Percentiles rank a stretch among this genome's conserved stretches.
These are phyloP conservation scores for Tribolium freemani DNA, from an alignment of 2,888 invertebrate species.

Conservation along the genomic window DNA sequence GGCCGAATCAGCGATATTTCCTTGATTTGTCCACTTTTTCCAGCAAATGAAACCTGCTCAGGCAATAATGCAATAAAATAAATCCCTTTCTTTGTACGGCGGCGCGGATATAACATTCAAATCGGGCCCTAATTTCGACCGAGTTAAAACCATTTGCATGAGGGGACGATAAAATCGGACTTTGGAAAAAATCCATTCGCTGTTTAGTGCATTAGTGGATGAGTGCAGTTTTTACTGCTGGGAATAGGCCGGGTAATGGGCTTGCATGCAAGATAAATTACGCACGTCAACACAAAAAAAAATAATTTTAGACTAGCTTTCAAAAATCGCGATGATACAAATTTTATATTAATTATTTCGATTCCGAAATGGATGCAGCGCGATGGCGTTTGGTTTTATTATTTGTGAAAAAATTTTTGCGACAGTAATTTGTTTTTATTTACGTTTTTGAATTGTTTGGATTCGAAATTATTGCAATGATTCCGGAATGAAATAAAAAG, in stretches of 20 bases:
- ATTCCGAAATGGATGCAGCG: neutral
- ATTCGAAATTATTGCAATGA: no score
- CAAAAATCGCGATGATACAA: no score
- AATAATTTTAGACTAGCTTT: neutral
- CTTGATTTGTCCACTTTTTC: slow-evolving; percentile 44
- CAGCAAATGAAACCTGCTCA: slow-evolving; percentile 47
- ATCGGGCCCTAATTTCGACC: slow-evolving; percentile 41
- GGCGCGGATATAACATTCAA: slow-evolving; percentile 42
- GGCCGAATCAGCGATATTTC: slow-evolving; percentile 20
- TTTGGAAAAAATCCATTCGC: slow-evolving; percentile 3
- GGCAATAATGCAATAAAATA: slow-evolving; percentile 49
- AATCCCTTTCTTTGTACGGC: slow-evolving; percentile 42
- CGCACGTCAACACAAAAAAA: neutral
- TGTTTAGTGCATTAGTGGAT: slow-evolving; percentile 22
- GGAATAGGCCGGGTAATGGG: slow-evolving; percentile 1
- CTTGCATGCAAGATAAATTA: neutral
- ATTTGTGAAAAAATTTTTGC: slow-evolving; percentile 4
- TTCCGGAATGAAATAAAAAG: no score
- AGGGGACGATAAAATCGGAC: slow-evolving; percentile 38
- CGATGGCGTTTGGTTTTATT: slow-evolving; percentile 2
- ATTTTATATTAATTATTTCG: no score
- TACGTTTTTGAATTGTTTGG: no score
- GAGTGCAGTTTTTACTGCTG: slow-evolving; percentile 26
- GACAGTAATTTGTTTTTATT: neutral
- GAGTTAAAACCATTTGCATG: slow-evolving; percentile 43